These are phyloP conservation scores for Probosciger aterrimus DNA, from an alignment of 2,113 vertebrate species.

Conservation along the genomic window DNA sequence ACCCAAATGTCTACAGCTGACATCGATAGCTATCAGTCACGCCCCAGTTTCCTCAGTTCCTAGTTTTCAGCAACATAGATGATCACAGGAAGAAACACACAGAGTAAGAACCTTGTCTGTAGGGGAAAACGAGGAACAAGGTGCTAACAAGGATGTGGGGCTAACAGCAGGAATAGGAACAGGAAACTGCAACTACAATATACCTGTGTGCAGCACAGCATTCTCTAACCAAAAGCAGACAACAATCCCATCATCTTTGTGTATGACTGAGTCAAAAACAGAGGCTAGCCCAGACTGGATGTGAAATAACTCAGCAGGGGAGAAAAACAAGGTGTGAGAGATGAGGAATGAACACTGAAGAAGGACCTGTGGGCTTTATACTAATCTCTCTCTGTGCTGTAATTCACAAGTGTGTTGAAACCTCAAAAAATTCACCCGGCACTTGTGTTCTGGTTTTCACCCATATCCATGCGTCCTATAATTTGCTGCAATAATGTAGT, in stretches of 20 bases:
- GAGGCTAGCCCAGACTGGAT: not conserved
- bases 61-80: not conserved
- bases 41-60: not conserved
- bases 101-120: not conserved
- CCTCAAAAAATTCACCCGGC: not conserved
- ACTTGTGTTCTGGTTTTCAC: not conserved
- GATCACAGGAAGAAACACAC: not conserved
- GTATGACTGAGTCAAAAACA: not conserved
- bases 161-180: not conserved
- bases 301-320: not conserved
- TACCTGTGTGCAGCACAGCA: not conserved
- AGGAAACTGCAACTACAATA: not conserved
- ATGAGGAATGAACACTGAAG: not conserved
- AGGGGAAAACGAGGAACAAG: not conserved
- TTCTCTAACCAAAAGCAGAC: not conserved
- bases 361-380: not conserved
- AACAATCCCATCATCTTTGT: not conserved
- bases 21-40: not conserved
- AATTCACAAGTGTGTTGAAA: not conserved
- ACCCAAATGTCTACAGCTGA: accelerated
- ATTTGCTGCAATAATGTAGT: not conserved
- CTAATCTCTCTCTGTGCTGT: not conserved
- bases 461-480: not conserved
- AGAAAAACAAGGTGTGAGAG: not conserved
- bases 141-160: accelerated